Evolutionary conservation across 1,140 invertebrate genomes (phyloP), one percentile per base, ranked within the genome.

Genomic region (Ditylenchus dipsaci): DNA sequence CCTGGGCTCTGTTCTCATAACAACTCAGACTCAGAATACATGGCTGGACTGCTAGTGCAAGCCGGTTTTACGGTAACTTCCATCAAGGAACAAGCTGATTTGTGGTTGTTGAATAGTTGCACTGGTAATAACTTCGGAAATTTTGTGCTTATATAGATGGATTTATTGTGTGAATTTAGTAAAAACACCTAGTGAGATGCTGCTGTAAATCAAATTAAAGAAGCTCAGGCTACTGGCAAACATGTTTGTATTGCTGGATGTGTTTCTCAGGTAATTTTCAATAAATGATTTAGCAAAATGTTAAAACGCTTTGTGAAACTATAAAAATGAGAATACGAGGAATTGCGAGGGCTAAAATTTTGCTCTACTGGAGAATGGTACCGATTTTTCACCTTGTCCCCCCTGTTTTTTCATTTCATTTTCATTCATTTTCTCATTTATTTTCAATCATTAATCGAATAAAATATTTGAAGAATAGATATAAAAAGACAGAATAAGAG

Each of bases 51-150:
- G 17, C 60, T 78, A 19, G 15, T 45, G 43, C 17, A 66, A 33
- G 71, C 75, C 17, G 72, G 71, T 27, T 77, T 68, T 71, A 53
- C 30, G 38, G 30, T 78, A 74, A 58, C 77, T 77, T 88, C 92
- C 64, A 87, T 91, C 63, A 91, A 92, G 84, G 84, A 87, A 30
- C 84, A 87, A 56, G 94, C 94, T 0, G 90, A 96, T 85, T 83
- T 97, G 1, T 97, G 94, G 93, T 83, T 97, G 13, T 85, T 98
- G 0, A 97, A 98, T 84, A 95, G 92, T 68, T 97, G 95, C 81
- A 97, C 94, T 5, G 95, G 97, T 9, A 74, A 66, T 68, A n/a
- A n/a, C n/a, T 74, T 72, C 56, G 26, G 15, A 11, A 17, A n/a
- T 38, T 61, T 43, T 27, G 23, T 19, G 1, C 17, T 73, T 30